Percentiles rank a stretch among this genome's conserved stretches.
These are phyloP conservation scores for Schizaphis graminum DNA, from an alignment of 2,888 invertebrate genomes.

Conservation along the genomic window DNA sequence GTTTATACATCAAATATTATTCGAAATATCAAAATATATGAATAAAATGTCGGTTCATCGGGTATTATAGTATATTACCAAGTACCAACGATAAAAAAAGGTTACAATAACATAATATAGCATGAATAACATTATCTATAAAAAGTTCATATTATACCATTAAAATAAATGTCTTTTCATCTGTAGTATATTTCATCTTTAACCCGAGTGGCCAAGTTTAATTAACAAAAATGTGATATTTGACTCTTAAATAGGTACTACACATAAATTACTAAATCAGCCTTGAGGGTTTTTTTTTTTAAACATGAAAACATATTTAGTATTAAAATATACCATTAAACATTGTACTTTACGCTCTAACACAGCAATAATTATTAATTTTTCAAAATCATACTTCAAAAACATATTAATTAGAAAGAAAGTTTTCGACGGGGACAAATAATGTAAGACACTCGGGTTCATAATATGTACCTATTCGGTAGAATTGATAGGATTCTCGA, in stretches of 20 bases:
- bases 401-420: background rate
- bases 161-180: background rate
- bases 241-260: background rate
- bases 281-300: too few species aligned
- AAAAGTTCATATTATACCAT: background rate
- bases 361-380: background rate
- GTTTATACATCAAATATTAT: background rate
- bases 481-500: background rate
- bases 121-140: background rate
- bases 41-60: background rate
- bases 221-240: background rate
- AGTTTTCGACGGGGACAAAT: background rate
- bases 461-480: background rate
- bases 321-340: background rate
- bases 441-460: background rate
- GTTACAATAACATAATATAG: background rate
- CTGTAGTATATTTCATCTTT: background rate
- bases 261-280: too few species aligned
- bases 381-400: background rate
- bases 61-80: background rate
- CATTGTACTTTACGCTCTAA: background rate
- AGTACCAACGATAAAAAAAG: background rate
- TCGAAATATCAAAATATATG: background rate
- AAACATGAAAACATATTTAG: too few species aligned
- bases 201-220: background rate